Evolutionary conservation across 2,888 invertebrate species (phyloP), one percentile per base, ranked within the genome.

Genomic region (Netelia melanura): DNA sequence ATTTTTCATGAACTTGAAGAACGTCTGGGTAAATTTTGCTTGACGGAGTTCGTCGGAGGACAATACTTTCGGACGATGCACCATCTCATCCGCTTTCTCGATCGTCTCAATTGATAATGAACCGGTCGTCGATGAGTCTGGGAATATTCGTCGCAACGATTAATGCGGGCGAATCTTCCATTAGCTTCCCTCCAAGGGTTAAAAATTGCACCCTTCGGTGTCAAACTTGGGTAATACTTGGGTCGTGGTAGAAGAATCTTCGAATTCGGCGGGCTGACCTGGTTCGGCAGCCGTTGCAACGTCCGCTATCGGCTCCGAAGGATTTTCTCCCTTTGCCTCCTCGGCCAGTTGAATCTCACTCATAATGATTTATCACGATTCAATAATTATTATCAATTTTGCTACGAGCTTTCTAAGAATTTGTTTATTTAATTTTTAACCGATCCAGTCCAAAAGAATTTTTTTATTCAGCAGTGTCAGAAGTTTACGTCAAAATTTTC

Each of bases 1-100:
- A 58, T 88, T 89, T 43, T 87, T 88, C 86, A 89, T 84, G 72
- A 76, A 87, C 80, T 89, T 88, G 78, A 89, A 86, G 80, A 89
- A 89, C 48, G 90, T 89, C 58, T 89, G 87, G 17, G 86, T 72
- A 58, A 86, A 87, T 72, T 87, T 86, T 56, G 75, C 64, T 14
- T 77, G 11, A 38, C 5, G 23, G 70, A 74, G 44, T 64, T 81
- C 10, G 43, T 58, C 44, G 65, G 14, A 2, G 65, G 74, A n/a
- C 54, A 56, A 30, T 23, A 23, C 70, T 25, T 78, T 23, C 56
- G 78, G 23, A 65, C 70, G 62, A 78, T 75, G 76, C 81, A 84
- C 84, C 84, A 84, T n/a, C 81, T 72, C 43, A 78, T 72, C 67
- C 67, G 74, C 44, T 52, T 77, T 17, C 81, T 54, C 74, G 81